phyloP scores from a whole-genome alignment of 2,888 invertebrate genomes.

The Cylindroiulus punctatus region DNA sequence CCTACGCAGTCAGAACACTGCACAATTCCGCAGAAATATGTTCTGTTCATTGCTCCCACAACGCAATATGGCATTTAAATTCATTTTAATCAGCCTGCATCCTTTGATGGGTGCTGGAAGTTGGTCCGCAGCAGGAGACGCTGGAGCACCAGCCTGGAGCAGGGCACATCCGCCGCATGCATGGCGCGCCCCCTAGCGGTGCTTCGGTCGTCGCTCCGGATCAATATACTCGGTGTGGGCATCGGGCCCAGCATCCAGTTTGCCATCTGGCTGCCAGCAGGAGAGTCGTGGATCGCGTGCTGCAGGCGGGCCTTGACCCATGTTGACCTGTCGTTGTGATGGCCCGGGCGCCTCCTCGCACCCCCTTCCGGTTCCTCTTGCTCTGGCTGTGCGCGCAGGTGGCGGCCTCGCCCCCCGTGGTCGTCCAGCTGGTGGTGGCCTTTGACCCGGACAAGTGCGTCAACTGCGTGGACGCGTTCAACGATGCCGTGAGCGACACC shows the following conservation, averaged over 20 bases:
- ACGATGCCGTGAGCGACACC: neutral
- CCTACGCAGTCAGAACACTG: too few species aligned
- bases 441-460: neutral
- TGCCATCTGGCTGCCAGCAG: neutral
- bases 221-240: neutral
- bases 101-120: too few species aligned
- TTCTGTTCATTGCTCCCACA: too few species aligned
- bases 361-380: neutral
- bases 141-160: too few species aligned
- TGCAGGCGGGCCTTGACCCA: neutral
- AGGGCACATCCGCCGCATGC: neutral
- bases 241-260: neutral
- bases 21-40: too few species aligned
- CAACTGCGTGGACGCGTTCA: neutral
- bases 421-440: slow-evolving; percentile 1
- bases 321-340: neutral
- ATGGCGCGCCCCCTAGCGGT: neutral
- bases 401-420: neutral
- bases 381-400: neutral
- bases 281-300: neutral
- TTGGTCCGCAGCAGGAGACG: too few species aligned
- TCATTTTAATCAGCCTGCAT: too few species aligned
- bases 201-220: neutral
- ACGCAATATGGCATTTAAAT: too few species aligned
- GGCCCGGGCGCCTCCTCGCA: slow-evolving; percentile 1